A percentile compares a stretch with the other conserved stretches of the same genome.
phyloP scores from a whole-genome alignment of 2,797 vertebrate genomes.

The Alauda arvensis region DNA sequence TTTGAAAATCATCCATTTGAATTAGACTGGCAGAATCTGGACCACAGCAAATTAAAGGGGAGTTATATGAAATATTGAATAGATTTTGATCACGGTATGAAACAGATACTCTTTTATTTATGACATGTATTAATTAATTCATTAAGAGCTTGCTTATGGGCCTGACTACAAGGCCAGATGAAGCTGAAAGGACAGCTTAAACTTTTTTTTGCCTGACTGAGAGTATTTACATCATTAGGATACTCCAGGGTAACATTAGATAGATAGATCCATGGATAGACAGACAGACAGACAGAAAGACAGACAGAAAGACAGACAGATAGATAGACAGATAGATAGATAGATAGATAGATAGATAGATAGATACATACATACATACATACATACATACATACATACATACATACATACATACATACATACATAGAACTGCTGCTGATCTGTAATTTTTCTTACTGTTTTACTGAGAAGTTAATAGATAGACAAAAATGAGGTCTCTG shows the following conservation, averaged over 20 bases:
- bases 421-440: background rate
- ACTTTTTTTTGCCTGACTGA: background rate
- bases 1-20: background rate
- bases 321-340: background rate
- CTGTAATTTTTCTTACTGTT: background rate
- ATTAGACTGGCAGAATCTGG: background rate
- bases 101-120: constrained; percentile 50
- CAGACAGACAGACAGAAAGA: no score
- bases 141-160: background rate
- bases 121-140: constrained; percentile 20
- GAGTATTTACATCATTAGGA: background rate
- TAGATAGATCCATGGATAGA: no score
- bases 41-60: background rate
- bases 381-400: no score
- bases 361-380: accelerated
- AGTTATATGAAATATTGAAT: constrained; percentile 40
- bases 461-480: background rate
- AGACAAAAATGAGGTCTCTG: background rate
- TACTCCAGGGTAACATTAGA: background rate
- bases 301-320: background rate
- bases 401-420: no score
- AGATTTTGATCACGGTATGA: constrained; percentile 23
- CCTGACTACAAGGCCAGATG: background rate
- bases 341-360: background rate
- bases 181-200: background rate